These are phyloP conservation scores for Pasiphila rectangulata DNA, from an alignment of 2,888 invertebrate genomes.

Conservation along the genomic window DNA sequence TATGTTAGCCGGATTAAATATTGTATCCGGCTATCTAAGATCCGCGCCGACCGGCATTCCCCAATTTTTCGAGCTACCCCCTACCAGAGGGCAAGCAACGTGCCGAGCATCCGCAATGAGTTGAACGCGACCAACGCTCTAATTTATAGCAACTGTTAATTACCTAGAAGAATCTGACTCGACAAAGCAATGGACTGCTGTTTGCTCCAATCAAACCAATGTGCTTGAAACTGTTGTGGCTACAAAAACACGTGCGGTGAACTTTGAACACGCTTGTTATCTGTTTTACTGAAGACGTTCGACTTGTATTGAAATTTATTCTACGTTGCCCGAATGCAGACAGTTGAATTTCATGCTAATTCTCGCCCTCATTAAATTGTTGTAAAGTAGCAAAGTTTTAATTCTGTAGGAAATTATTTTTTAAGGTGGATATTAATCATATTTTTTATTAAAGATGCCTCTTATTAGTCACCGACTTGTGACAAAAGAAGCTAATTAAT, in stretches of 20 bases:
- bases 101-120: conserved; percentile 67
- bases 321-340: not conserved
- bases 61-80: conserved; percentile 33
- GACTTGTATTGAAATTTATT: too few relatives aligned
- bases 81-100: conserved; percentile 37
- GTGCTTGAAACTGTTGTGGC: conserved; percentile 22
- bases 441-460: conserved; percentile 35
- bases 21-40: conserved; percentile 1
- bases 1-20: not conserved
- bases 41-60: conserved; percentile 3
- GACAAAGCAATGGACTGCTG: conserved; percentile 47
- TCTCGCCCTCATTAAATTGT: conserved; percentile 1
- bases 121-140: conserved; percentile 40
- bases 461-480: conserved; percentile 36
- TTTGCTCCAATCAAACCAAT: conserved; percentile 45
- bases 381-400: conserved; percentile 3
- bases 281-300: too few relatives aligned
- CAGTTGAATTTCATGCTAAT: not conserved
- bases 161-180: conserved; percentile 69
- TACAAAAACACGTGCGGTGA: too few relatives aligned
- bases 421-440: conserved; percentile 26
- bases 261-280: too few relatives aligned
- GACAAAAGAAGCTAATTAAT: conserved; percentile 57
- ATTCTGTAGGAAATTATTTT: conserved; percentile 9
- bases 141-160: conserved; percentile 74